Base-by-base conservation (phyloP, 2,113 vertebrate species). In the Ondatra zibethicus region DNA sequence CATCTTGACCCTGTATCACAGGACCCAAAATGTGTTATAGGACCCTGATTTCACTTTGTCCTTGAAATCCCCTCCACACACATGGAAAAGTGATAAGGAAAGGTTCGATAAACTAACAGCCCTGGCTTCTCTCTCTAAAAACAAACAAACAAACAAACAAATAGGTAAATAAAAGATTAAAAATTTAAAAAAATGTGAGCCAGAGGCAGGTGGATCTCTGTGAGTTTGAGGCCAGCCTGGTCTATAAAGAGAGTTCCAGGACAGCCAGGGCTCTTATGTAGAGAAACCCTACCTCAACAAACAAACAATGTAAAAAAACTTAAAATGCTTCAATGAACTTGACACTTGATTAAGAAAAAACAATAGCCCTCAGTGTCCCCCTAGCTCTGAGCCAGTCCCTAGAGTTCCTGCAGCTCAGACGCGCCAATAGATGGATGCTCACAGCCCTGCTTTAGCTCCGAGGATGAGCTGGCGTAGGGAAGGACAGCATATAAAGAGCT, bases 321-420 rank as follows among this genome's bases (percentile, higher is more conserved):
- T 10, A 92, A 66, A n/a, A 17, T 94, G 77, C 75, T 91, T 77
- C 66, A 65, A 70, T 45, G 75, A 94, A 76, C 39, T 45, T 93
- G 58, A 63, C 36, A 50, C 45, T 39, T 78, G 10, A 66, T 36
- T 82, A 80, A 95, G 85, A 31, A 73, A 70, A 81, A 77, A 36
- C 21, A n/a, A 65, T 27, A 39, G 19, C 3, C 7, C 33, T 3
- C 21, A 70, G 73, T 39, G 45, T 58, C 21, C 31, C 65, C 31
- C 39, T 65, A 33, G 82, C 39, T 85, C 33, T 33, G 2, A 33
- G 23, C 47, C 47, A 75, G 81, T n/a, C 7, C 66, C 36, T 61
- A 16, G 5, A 52, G 12, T 0, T 63, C 58, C 58, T 58, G 58
- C 58, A 58, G 58, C 58, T 91, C 11, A 16, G 75, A 94, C 93